phyloP scores from a whole-genome alignment of 2,113 vertebrate genomes.

The Grammomys surdaster region DNA sequence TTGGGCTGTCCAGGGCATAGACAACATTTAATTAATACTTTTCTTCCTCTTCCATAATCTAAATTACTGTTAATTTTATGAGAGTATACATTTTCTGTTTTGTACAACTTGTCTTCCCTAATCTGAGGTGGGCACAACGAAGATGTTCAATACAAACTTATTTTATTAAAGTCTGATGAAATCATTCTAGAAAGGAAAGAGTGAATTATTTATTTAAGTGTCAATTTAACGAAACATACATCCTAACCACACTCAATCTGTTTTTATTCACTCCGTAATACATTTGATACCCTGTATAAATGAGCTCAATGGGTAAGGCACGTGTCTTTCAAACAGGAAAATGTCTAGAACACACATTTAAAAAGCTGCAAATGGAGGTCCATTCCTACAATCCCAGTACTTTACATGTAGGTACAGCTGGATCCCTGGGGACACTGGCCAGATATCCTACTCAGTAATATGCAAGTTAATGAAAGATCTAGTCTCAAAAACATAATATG shows the following conservation, averaged over 20 bases:
- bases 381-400: background rate
- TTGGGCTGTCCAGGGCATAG: too few species aligned
- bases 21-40: background rate
- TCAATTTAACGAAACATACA: background rate
- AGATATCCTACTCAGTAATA: background rate
- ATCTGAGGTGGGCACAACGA: background rate
- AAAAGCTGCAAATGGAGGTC: background rate
- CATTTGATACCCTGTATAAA: background rate
- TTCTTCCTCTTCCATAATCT: background rate
- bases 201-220: background rate
- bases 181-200: background rate
- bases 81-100: background rate
- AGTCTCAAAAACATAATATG: background rate
- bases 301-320: too few species aligned
- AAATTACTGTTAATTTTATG: slow-evolving; percentile 8
- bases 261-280: background rate
- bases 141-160: background rate
- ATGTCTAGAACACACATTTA: background rate
- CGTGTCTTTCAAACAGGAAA: background rate
- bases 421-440: background rate
- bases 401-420: background rate
- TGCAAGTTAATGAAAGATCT: background rate
- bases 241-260: background rate
- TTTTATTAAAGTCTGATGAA: background rate
- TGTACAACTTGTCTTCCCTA: background rate